Evolutionary conservation across 2,797 vertebrate species (phyloP), one percentile per base, ranked within the genome.

Genomic region (Sebastes jordani): DNA sequence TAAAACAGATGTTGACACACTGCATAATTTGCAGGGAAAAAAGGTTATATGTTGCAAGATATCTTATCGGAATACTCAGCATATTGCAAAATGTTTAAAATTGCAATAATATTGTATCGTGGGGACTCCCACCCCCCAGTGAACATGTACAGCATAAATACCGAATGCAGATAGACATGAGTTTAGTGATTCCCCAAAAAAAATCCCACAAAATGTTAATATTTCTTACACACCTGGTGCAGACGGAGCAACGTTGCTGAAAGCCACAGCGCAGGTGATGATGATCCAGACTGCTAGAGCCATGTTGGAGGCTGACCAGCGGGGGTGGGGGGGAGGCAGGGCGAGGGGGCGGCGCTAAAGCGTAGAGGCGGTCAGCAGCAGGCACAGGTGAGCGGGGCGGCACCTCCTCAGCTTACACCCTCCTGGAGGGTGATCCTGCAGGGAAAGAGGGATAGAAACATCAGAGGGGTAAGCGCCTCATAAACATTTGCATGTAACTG

Each of bases 231-330:
- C 77, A 96, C 95, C 95, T 93, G 95, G 94, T 14, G 92, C 92
- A 54, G 95, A 94, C 55, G 94, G 95, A 68, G 91, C 56, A 32
- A 96, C 62, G 76, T 85, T 94, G 91, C 89, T 91, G 87, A 95
- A 91, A 78, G 88, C 85, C 83, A 96, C 77, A 70, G 92, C 89
- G 59, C 90, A 95, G 78, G 86, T 87, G 62, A 93, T 87, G 91
- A 95, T 49, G 75, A 96, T 84, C 93, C 95, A 95, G 80, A 94
- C n/a, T 60, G 90, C 80, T 36, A 91, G 76, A 90, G 95, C 94
- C 95, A 96, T 96, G 87, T 83, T 92, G 92, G 84, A 90, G 71
- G 88, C 71, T 25, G 75, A 85, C 60, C 64, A 25, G 38, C 1
- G 38, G 38, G 78, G 49, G 4, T 1, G 2, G 81, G 82, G 55